phyloP scores from a whole-genome alignment of 2,113 vertebrate species.

The Cephalophus harveyi region DNA sequence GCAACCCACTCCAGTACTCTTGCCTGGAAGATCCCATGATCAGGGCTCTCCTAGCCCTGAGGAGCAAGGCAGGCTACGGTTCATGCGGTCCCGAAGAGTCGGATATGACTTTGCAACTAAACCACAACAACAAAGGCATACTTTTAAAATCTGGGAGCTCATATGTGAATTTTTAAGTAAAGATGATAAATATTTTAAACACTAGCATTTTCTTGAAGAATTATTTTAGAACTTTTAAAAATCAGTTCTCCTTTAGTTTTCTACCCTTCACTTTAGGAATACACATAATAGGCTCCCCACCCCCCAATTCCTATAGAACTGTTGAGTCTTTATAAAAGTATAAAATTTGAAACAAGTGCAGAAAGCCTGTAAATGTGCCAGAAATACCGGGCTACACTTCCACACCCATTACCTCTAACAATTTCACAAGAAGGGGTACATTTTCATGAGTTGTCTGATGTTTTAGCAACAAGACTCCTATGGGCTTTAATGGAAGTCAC shows the following conservation, averaged over 20 bases:
- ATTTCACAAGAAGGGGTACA: constrained; percentile 80
- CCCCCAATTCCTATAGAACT: constrained; percentile 68
- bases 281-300: constrained; percentile 61
- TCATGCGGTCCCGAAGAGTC: background rate
- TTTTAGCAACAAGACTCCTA: constrained; percentile 83
- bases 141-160: background rate
- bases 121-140: background rate
- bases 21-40: background rate
- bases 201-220: constrained; percentile 38
- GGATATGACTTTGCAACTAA: background rate
- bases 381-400: constrained; percentile 72
- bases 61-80: background rate
- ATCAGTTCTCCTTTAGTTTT: constrained; percentile 61
- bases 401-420: constrained; percentile 79
- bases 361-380: constrained; percentile 75
- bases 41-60: no score
- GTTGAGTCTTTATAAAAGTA: constrained; percentile 77
- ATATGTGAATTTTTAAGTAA: constrained; percentile 34
- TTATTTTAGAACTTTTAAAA: background rate
- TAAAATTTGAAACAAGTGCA: constrained; percentile 75
- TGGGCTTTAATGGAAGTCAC: constrained; percentile 85
- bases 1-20: background rate
- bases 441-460: constrained; percentile 81
- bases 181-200: constrained; percentile 56
- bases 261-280: constrained; percentile 60